Evolutionary conservation across 37 sponge, comb jelly and placozoan species (phyloP).

Genomic region (Agelas oroides): DNA sequence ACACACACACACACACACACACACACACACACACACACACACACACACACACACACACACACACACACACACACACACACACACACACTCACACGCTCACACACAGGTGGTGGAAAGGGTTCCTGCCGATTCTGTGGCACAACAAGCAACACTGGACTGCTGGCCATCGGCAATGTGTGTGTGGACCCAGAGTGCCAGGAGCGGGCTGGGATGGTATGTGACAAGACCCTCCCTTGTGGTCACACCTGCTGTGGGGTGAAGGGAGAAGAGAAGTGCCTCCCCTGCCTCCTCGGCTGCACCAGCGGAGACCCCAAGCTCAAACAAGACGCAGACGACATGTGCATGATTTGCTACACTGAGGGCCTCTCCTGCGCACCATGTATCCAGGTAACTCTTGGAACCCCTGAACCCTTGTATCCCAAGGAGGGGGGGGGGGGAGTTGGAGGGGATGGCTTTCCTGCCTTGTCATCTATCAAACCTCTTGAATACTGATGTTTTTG

Average conservation of each 20-base stretch:
- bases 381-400: conserved; percentile 76
- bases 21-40: too few species aligned
- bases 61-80: too few species aligned
- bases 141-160: conserved; percentile 70
- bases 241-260: conserved; percentile 92
- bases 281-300: conserved; percentile 93
- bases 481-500: not conserved
- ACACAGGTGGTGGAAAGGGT: conserved; percentile 75
- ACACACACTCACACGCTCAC: too few species aligned
- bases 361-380: conserved; percentile 85
- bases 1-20: too few species aligned
- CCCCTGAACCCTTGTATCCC: not conserved
- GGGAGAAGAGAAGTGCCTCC: conserved; percentile 86
- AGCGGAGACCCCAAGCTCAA: conserved; percentile 59
- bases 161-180: conserved; percentile 89
- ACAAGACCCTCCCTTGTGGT: conserved; percentile 90
- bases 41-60: not conserved
- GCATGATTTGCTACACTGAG: conserved; percentile 98
- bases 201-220: conserved; percentile 76
- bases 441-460: too few species aligned
- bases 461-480: not conserved
- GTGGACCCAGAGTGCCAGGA: conserved; percentile 86
- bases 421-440: too few species aligned
- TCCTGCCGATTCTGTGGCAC: conserved; percentile 94
- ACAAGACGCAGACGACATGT: conserved; percentile 99